Percentiles rank a stretch among this genome's conserved stretches.
Evolutionary conservation across 1,140 invertebrate species (phyloP).

Genomic region (Dryas iulia): DNA sequence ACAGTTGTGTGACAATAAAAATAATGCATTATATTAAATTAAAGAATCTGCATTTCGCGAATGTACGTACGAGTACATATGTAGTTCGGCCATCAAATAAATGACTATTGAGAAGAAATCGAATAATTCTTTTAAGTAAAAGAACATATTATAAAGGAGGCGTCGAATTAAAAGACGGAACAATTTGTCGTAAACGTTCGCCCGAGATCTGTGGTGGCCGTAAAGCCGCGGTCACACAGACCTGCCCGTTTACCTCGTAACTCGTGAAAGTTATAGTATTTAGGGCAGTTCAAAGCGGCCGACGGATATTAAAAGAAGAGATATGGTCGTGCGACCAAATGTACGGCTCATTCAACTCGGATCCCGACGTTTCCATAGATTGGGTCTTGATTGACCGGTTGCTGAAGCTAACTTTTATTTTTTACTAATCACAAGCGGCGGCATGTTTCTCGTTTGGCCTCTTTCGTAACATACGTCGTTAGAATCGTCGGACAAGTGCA

Average conservation of each 20-base stretch:
- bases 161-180: slow-evolving; percentile 32
- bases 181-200: slow-evolving; percentile 55
- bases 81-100: background rate
- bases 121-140: background rate
- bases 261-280: slow-evolving; percentile 74
- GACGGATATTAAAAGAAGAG: slow-evolving; percentile 71
- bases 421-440: slow-evolving; percentile 22
- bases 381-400: slow-evolving; percentile 50
- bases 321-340: slow-evolving; percentile 63
- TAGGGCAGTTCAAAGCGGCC: slow-evolving; percentile 72
- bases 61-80: no score
- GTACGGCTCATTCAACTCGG: slow-evolving; percentile 61
- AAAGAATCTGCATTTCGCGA: background rate
- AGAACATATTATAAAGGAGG: slow-evolving; percentile 12
- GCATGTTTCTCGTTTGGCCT: slow-evolving; percentile 13
- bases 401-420: slow-evolving; percentile 31
- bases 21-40: background rate
- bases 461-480: background rate
- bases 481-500: background rate
- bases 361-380: slow-evolving; percentile 50
- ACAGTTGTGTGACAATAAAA: slow-evolving; percentile 6
- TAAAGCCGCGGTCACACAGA: slow-evolving; percentile 52
- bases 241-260: slow-evolving; percentile 59
- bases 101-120: background rate
- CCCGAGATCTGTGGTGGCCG: slow-evolving; percentile 29